Evolutionary conservation across 2,797 vertebrate genomes (phyloP).

Genomic region (Gallinago stenura): DNA sequence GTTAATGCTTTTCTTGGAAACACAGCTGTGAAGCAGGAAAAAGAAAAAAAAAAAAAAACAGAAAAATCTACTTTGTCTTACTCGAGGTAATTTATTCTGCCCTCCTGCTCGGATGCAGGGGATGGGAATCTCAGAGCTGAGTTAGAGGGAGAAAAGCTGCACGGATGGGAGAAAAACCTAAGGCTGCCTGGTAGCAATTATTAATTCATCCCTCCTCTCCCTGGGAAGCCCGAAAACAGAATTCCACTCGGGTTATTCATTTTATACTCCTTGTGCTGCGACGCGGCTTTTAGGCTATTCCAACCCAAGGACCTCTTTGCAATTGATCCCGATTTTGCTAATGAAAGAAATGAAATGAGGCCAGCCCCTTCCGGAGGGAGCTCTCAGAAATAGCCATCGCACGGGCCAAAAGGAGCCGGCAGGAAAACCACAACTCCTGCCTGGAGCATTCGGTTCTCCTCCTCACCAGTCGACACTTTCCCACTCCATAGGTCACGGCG

Average conservation of each 20-base stretch:
- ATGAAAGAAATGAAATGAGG: not conserved
- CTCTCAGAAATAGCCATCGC: not conserved
- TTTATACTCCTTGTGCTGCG: not conserved
- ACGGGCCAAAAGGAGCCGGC: not conserved
- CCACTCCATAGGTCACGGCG: not conserved
- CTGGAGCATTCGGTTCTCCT: not conserved
- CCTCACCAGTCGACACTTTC: not conserved
- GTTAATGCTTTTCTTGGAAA: constrained; percentile 57
- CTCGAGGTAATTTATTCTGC: not conserved
- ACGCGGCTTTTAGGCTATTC: not conserved
- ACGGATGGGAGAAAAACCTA: not conserved
- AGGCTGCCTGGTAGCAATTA: not conserved
- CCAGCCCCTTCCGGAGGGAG: not conserved
- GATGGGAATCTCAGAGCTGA: not conserved
- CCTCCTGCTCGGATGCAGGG: not conserved
- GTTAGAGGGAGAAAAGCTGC: not conserved
- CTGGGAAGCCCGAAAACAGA: not conserved
- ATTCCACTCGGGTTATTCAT: not conserved
- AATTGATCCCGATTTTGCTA: not conserved
- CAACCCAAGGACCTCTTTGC: not conserved
- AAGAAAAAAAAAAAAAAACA: not conserved
- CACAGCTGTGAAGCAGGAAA: not conserved
- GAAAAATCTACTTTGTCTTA: not conserved
- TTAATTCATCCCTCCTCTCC: not conserved
- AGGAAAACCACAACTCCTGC: constrained; percentile 1